Evolutionary conservation across 2,113 vertebrate genomes (phyloP).

Genomic region (Calidris pugnax): DNA sequence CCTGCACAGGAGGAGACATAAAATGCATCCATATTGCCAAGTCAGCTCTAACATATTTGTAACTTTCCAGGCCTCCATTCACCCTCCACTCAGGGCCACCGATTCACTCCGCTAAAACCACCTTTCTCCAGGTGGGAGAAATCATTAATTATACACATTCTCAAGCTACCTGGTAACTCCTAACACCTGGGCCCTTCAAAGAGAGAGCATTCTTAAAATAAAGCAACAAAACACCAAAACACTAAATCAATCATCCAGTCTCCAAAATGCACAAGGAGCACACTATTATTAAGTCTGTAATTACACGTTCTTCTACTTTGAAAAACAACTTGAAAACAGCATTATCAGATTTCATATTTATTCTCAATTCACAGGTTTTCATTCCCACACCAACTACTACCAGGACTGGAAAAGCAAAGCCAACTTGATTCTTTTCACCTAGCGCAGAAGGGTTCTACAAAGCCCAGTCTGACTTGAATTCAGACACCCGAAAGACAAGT

Average conservation of each 20-base stretch:
- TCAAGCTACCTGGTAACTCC: background rate
- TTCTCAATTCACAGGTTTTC: background rate
- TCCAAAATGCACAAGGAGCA: background rate
- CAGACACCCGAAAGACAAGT: background rate
- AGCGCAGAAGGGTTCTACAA: background rate
- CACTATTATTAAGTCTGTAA: background rate
- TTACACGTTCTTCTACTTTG: background rate
- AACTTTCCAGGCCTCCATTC: background rate
- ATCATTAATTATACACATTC: background rate
- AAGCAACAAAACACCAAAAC: background rate
- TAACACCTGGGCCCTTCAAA: background rate
- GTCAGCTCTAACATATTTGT: background rate
- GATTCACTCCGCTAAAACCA: background rate
- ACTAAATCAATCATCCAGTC: background rate
- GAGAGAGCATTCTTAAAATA: background rate
- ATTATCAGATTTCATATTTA: background rate
- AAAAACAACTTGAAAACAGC: constrained; percentile 14
- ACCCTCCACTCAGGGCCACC: background rate
- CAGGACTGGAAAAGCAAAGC: background rate
- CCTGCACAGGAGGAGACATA: background rate
- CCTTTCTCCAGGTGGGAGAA: background rate
- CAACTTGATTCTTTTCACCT: background rate
- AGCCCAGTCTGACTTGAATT: background rate
- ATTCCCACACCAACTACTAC: background rate
- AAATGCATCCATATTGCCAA: background rate